A percentile compares a stretch with the other conserved stretches of the same genome.
phyloP scores from a whole-genome alignment of 92 coral and sea anemone genomes.

The Pocillopora meandrina region DNA sequence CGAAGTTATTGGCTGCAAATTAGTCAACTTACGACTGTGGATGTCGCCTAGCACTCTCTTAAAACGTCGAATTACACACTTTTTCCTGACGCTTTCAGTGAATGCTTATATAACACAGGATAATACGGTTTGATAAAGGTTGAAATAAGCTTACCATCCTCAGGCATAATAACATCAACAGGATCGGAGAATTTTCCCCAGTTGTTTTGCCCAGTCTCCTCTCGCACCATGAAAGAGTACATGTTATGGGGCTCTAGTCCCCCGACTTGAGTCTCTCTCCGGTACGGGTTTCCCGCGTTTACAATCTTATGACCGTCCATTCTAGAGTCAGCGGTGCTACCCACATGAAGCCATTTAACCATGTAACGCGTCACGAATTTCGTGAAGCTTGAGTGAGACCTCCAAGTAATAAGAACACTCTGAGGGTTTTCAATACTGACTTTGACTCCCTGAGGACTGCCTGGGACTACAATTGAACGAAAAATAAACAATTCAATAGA shows the following conservation, averaged over 20 bases:
- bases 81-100: too few species aligned
- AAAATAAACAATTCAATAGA: too few species aligned
- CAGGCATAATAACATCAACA: slow-evolving; percentile 83
- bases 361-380: slow-evolving; percentile 70
- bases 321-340: slow-evolving; percentile 44
- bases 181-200: slow-evolving; percentile 81
- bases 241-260: slow-evolving; percentile 72
- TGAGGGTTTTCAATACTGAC: slow-evolving; percentile 58
- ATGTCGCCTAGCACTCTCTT: too few species aligned
- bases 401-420: slow-evolving; percentile 77
- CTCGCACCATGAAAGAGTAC: slow-evolving; percentile 77
- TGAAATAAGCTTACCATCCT: slow-evolving; percentile 64
- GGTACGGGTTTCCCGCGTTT: slow-evolving; percentile 60
- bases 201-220: slow-evolving; percentile 57
- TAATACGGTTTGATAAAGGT: too few species aligned
- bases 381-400: slow-evolving; percentile 34
- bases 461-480: slow-evolving; percentile 50
- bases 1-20: too few species aligned
- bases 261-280: slow-evolving; percentile 57
- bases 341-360: slow-evolving; percentile 77
- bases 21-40: too few species aligned
- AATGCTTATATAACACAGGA: background rate
- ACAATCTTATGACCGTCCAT: slow-evolving; percentile 75
- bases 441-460: slow-evolving; percentile 58
- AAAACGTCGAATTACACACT: too few species aligned